A percentile compares a stretch with the other conserved stretches of the same genome.
phyloP scores from a whole-genome alignment of 2,113 vertebrate species.

The Alces alces region DNA sequence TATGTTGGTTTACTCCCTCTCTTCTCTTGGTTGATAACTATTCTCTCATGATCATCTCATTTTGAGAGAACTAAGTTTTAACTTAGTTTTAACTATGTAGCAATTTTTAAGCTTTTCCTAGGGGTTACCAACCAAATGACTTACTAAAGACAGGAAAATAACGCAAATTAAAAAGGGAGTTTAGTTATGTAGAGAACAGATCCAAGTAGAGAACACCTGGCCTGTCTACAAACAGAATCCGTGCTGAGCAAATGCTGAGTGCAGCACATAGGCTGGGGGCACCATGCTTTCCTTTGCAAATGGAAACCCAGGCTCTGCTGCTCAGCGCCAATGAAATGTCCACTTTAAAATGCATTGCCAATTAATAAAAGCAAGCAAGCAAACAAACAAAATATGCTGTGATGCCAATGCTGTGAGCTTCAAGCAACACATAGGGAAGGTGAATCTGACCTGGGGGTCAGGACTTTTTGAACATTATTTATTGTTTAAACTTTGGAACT shows the following conservation, averaged over 20 bases:
- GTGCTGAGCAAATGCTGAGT: background rate
- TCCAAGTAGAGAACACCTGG: background rate
- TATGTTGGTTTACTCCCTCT: background rate
- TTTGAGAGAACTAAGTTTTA: background rate
- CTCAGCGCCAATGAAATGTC: background rate
- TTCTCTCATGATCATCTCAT: background rate
- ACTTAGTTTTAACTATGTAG: background rate
- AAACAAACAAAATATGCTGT: background rate
- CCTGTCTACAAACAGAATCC: background rate
- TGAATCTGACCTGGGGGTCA: background rate
- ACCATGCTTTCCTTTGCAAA: background rate
- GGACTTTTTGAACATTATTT: background rate
- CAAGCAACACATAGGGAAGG: background rate
- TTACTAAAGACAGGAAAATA: background rate
- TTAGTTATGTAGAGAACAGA: background rate
- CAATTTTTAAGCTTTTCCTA: background rate
- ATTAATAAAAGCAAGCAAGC: background rate
- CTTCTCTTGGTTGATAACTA: background rate
- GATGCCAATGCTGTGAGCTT: background rate
- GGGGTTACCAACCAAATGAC: background rate
- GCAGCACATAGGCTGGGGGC: fast-evolving
- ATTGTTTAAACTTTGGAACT: background rate
- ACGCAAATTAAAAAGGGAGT: background rate
- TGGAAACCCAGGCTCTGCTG: background rate
- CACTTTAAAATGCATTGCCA: background rate